Evolutionary conservation across 2,113 vertebrate species (phyloP).

Genomic region (Brachypteracias leptosomus): DNA sequence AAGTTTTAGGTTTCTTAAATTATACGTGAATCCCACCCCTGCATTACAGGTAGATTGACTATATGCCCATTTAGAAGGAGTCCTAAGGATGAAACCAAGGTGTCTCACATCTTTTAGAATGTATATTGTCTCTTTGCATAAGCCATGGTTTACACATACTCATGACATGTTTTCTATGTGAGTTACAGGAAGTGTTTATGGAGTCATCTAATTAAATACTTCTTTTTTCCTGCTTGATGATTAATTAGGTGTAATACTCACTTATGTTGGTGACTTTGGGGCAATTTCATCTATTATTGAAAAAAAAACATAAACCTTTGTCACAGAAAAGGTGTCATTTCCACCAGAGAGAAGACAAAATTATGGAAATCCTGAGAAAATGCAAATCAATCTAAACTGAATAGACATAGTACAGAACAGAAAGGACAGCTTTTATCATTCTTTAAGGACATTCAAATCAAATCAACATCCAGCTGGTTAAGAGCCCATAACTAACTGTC

Average conservation of each 20-base stretch:
- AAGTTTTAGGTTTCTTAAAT: neutral
- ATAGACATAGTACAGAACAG: neutral
- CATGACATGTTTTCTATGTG: neutral
- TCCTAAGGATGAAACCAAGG: neutral
- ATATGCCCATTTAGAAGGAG: neutral
- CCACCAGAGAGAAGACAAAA: neutral
- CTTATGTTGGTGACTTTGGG: neutral
- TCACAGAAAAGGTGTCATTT: neutral
- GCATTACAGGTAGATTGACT: neutral
- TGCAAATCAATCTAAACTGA: constrained; percentile 6
- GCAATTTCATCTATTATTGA: neutral
- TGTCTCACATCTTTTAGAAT: neutral
- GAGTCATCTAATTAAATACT: neutral
- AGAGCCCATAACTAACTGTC: neutral
- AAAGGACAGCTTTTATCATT: neutral
- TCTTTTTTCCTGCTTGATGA: neutral
- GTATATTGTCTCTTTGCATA: neutral
- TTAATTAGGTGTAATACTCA: neutral
- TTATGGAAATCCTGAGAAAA: neutral
- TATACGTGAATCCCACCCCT: neutral
- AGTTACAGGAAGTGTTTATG: neutral
- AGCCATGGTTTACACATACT: neutral
- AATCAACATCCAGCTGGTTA: constrained; percentile 35
- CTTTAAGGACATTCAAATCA: neutral
- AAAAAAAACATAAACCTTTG: neutral